Base-by-base conservation (phyloP, 2,888 invertebrate genomes). In the Catocala nupta region DNA sequence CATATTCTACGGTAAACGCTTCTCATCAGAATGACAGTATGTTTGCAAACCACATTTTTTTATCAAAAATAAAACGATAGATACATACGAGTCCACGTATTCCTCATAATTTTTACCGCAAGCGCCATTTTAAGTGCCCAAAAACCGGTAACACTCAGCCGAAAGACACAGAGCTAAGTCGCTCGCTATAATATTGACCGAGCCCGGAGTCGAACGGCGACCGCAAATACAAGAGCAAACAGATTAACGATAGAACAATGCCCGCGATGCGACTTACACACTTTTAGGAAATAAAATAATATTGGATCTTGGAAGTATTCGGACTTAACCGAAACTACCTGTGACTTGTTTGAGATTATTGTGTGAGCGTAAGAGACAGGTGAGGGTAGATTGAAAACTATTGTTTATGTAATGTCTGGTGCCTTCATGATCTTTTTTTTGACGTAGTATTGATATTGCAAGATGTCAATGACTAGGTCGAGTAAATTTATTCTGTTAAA, bases 171-270 rank as follows among this genome's bases (percentile, higher is more conserved):
- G 67, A 71, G 80, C 81, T 76, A 75, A 81, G 70, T 81, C 79
- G 81, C 81, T 85, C 82, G 79, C 75, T 75, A 84, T 79, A 90
- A 90, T 91, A 88, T 91, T 91, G 85, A 90, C 89, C 70, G 76
- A 82, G 80, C 54, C 8, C 82, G 83, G 85, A 82, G 80, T 85
- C 82, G 81, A 88, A 85, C 85, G 73, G 83, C 82, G 84, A 77
- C 83, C 79, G 82, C 87, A 88, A 88, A 89, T 87, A 87, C 73
- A 65, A 70, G 67, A 74, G 81, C 88, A 90, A 91, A 91, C 91
- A 91, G 90, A 91, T 91, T 90, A 90, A 86, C 85, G 70, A 78
- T 77, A 77, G 81, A 81, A 87, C 87, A 86, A 84, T 81, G 66
- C 71, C 73, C 70, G 71, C 60, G 48, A 65, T 43, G 36, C 59